Evolutionary conservation across 2,888 invertebrate species (phyloP).

Genomic region (Pristionchus mayeri): DNA sequence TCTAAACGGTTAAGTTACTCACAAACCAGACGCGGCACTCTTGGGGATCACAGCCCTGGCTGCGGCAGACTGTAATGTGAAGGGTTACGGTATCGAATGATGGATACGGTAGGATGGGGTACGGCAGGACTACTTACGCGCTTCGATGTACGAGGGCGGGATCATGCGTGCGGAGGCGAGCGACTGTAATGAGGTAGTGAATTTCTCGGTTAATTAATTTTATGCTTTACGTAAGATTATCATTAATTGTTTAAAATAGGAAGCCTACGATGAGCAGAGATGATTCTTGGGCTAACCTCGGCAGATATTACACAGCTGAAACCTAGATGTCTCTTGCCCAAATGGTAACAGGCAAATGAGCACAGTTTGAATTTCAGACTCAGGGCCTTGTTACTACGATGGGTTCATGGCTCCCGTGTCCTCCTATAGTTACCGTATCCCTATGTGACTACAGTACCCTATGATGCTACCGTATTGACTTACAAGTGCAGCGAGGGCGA

Average conservation of each 20-base stretch:
- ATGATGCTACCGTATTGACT: neutral
- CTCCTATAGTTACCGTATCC: neutral
- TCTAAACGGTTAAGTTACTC: neutral
- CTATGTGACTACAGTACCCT: neutral
- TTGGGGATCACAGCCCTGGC: slow-evolving; percentile 10
- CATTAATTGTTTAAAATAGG: no score
- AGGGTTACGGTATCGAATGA: neutral
- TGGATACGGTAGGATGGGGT: neutral
- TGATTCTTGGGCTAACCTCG: no score
- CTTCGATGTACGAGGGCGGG: slow-evolving; percentile 36
- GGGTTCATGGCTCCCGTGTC: no score
- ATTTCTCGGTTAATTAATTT: no score
- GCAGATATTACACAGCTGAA: no score
- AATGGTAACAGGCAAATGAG: no score
- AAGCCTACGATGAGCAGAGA: no score
- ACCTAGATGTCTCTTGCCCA: no score
- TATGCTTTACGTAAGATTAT: no score
- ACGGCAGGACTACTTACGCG: neutral
- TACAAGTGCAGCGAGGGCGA: slow-evolving; percentile 15
- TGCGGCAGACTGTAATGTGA: slow-evolving; percentile 27
- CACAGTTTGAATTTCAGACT: no score
- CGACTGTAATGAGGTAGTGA: neutral
- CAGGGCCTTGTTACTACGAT: no score
- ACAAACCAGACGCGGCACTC: slow-evolving; percentile 46
- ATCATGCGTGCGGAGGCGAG: slow-evolving; percentile 12